Conservation (phyloP, 2,888 invertebrate species). For the Ophioninae sp. region DNA sequence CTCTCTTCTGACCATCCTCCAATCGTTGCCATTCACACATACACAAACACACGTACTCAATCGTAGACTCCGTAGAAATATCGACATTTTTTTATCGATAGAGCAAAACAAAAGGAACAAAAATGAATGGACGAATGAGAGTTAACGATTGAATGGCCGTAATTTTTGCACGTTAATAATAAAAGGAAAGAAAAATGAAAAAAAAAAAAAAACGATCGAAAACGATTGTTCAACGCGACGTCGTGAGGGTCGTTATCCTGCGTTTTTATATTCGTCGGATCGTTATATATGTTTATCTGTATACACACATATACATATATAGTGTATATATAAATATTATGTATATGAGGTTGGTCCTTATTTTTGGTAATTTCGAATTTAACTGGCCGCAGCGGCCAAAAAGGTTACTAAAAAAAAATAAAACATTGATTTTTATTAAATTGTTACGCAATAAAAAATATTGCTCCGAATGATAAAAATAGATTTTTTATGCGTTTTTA, state of each 20-base stretch:
- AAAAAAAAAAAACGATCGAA: conserved; percentile 45
- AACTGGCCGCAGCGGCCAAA: no score
- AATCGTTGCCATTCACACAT: conserved; percentile 56
- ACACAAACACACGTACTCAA: conserved; percentile 26
- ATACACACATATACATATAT: neutral
- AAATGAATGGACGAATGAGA: conserved; percentile 48
- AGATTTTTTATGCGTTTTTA: no score
- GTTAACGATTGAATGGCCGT: conserved; percentile 57
- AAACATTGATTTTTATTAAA: no score
- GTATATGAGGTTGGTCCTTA: no score
- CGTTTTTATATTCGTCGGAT: conserved; percentile 39
- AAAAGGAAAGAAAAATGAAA: conserved; percentile 31
- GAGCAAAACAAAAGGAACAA: conserved; percentile 23
- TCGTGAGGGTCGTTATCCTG: conserved; percentile 45
- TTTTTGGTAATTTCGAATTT: no score
- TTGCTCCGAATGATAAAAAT: no score
- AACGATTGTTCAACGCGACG: conserved; percentile 36
- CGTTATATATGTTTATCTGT: conserved; percentile 1
- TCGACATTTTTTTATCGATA: conserved; percentile 43
- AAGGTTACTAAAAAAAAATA: no score
- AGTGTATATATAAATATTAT: neutral
- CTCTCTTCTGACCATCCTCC: conserved; percentile 37
- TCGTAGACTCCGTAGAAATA: conserved; percentile 59
- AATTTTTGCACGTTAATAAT: conserved; percentile 64
- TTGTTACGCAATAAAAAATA: no score